Conservation (phyloP, 2,797 vertebrate genomes). For the Stomatorhinus walkeri region DNA sequence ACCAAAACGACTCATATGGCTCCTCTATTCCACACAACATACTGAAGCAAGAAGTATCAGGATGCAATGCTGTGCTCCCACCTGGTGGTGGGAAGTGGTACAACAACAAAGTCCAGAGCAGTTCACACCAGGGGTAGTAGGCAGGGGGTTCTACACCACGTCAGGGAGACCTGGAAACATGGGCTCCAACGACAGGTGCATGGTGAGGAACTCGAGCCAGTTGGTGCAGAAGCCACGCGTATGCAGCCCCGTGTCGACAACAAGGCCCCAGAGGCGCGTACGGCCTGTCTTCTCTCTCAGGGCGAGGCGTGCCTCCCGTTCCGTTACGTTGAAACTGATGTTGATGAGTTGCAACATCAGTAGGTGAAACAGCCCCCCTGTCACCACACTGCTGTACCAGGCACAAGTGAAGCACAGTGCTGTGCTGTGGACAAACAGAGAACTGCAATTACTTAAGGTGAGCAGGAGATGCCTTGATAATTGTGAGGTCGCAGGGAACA, state of each 20-base stretch:
- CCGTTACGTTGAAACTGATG: conserved; percentile 88
- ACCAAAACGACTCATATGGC: background rate
- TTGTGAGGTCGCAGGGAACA: background rate
- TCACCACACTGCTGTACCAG: conserved; percentile 91
- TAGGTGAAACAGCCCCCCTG: conserved; percentile 78
- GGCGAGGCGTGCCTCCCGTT: conserved; percentile 79
- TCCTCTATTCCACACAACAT: background rate
- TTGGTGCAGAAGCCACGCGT: conserved; percentile 74
- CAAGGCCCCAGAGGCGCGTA: conserved; percentile 70
- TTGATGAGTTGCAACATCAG: conserved; percentile 84
- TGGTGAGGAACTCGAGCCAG: conserved; percentile 82
- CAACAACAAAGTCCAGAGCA: background rate
- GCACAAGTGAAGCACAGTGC: conserved; percentile 91
- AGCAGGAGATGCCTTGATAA: background rate
- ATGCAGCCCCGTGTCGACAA: conserved; percentile 76
- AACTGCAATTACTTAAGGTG: background rate
- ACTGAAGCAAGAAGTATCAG: background rate
- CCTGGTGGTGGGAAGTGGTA: conserved; percentile 41
- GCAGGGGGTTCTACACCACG: conserved; percentile 45
- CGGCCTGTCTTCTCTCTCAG: conserved; percentile 71
- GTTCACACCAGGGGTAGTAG: conserved; percentile 19
- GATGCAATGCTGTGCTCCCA: conserved; percentile 43
- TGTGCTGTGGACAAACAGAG: conserved; percentile 56
- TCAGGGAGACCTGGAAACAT: conserved; percentile 35
- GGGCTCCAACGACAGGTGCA: conserved; percentile 42